Evolutionary conservation across 1,140 invertebrate species (phyloP), one percentile per base, ranked within the genome.

Genomic region (Zaprionus vittiger): DNA sequence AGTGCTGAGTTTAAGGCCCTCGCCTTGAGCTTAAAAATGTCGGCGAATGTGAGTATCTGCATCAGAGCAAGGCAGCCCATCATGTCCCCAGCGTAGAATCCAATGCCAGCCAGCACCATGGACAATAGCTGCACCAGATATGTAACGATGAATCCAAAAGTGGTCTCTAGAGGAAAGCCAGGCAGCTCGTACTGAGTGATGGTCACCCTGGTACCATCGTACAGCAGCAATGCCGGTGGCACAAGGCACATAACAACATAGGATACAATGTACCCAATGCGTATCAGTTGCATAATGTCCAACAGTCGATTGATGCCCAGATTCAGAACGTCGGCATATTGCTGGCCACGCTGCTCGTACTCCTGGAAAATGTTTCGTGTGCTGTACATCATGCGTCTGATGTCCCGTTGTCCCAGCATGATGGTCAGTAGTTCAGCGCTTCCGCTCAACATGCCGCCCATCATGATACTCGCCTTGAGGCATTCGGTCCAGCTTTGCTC

Each of bases 31-130:
- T 80, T 52, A 4, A 91, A 49, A 2, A 90, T 63, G 24, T 82
- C 67, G 5, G 69, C 76, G 15, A 82, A 76, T 1, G 83, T 70
- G 1, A 73, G 26, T 9, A 91, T 86, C 54, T 90, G 85, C 4
- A 66, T 75, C 4, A 90, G 12, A 12, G 14, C 68, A 26, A 17
- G 72, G 52, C 15, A 77, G 9, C 15, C 89, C 67, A 73, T 55
- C 47, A 90, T 56, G 44, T 90, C 85, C 0, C 73, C 82, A 1
- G 55, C 65, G 63, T 80, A 90, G 15, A 85, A 82, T 0, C 86
- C 86, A 11, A 82, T 44, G 0, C 68, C 86, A 26, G 38, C 54
- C 9, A 90, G 59, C 0, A 57, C 14, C 20, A 82, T 73, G 0
- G 77, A 44, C 0, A 85, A 7, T 61, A 77, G 3, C 7, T 90